These are phyloP conservation scores for Dilophus febrilis DNA, from an alignment of 2,888 invertebrate species.

Conservation along the genomic window DNA sequence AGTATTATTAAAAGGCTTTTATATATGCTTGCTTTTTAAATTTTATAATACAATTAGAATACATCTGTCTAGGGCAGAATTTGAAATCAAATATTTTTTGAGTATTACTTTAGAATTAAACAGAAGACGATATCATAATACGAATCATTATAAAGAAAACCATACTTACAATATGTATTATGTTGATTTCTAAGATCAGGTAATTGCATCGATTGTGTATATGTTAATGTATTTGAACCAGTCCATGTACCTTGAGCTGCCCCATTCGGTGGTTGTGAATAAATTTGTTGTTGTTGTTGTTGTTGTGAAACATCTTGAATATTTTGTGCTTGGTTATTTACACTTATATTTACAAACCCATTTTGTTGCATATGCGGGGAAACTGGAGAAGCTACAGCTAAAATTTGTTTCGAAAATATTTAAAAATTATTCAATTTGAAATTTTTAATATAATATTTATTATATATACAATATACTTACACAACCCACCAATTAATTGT, in stretches of 20 bases:
- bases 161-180: slow-evolving; percentile 39
- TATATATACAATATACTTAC: no score
- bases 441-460: no score
- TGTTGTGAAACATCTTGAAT: slow-evolving; percentile 24
- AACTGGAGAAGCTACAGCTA: slow-evolving; percentile 17
- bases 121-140: no score
- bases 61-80: no score
- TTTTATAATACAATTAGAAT: no score
- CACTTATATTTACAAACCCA: slow-evolving; percentile 24
- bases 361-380: slow-evolving; percentile 28
- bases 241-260: slow-evolving; percentile 59
- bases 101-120: no score
- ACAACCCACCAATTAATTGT: background rate
- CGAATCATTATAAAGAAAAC: no score
- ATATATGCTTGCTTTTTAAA: no score
- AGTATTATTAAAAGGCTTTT: no score
- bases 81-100: no score
- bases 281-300: slow-evolving; percentile 16
- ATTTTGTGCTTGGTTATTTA: slow-evolving; percentile 22
- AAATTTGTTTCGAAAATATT: no score
- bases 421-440: no score
- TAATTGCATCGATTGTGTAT: slow-evolving; percentile 77
- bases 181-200: slow-evolving; percentile 47
- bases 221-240: slow-evolving; percentile 78
- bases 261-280: slow-evolving; percentile 14